A percentile compares a stretch with the other conserved stretches of the same genome.
Conservation (phyloP, 53 echinoderm and acorn worm species). For the Hippasteria phrygiana region DNA sequence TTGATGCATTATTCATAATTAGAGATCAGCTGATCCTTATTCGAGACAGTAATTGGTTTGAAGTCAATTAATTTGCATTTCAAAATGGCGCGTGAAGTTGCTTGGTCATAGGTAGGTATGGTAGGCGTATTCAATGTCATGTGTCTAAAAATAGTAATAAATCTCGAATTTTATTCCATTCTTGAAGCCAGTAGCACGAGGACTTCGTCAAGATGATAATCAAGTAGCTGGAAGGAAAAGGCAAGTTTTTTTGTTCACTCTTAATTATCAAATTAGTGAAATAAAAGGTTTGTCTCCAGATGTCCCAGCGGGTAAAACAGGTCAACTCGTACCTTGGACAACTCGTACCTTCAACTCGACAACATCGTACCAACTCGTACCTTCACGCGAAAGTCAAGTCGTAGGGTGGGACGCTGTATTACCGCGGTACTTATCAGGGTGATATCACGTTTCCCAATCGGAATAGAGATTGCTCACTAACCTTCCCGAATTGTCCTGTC, state of each 20-base stretch:
- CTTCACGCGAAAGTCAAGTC: too few relatives aligned
- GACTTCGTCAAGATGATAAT: constrained; percentile 9
- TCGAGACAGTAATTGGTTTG: constrained; percentile 26
- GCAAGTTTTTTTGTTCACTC: not conserved
- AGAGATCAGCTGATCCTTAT: constrained; percentile 14
- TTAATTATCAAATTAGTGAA: not conserved
- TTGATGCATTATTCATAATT: constrained; percentile 50
- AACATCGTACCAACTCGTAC: too few relatives aligned
- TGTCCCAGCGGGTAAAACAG: too few relatives aligned
- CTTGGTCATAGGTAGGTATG: not conserved
- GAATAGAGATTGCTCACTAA: too few relatives aligned
- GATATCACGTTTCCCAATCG: too few relatives aligned
- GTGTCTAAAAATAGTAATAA: not conserved
- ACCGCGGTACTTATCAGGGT: too few relatives aligned
- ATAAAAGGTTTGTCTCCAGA: not conserved
- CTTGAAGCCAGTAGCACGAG: not conserved
- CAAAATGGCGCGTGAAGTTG: constrained; percentile 63
- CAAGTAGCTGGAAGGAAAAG: not conserved
- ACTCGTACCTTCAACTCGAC: too few relatives aligned
- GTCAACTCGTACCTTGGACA: too few relatives aligned
- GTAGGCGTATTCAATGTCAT: constrained; percentile 3
- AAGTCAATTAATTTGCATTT: constrained; percentile 39
- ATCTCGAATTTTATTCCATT: not conserved
- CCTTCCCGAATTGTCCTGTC: too few relatives aligned
- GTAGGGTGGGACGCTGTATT: too few relatives aligned